Evolutionary conservation across 1,140 invertebrate genomes (phyloP).

Genomic region (Diorhabda elongata): DNA sequence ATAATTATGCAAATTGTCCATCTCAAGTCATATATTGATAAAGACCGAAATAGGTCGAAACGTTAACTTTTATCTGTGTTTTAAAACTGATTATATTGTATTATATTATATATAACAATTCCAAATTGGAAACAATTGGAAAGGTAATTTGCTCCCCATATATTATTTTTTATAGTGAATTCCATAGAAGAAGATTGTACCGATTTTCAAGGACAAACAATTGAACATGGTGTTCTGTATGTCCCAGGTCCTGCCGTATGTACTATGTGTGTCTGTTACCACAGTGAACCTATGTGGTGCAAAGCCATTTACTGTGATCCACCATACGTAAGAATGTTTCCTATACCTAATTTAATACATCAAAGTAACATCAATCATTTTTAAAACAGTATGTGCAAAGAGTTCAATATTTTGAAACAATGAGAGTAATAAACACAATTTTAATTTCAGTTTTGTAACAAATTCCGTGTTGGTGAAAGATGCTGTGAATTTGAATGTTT

Average conservation of each 20-base stretch:
- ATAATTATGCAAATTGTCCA: too few species aligned
- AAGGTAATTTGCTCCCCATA: too few species aligned
- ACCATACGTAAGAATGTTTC: slow-evolving; percentile 64
- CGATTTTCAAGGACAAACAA: slow-evolving; percentile 71
- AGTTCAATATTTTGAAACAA: not conserved
- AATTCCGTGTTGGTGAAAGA: slow-evolving; percentile 67
- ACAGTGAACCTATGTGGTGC: slow-evolving; percentile 80
- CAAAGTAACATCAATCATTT: not conserved
- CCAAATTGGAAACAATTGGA: too few species aligned
- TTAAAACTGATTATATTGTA: too few species aligned
- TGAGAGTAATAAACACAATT: not conserved
- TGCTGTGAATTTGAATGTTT: slow-evolving; percentile 76
- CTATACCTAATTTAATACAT: too few species aligned
- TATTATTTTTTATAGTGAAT: too few species aligned
- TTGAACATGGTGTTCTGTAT: slow-evolving; percentile 73
- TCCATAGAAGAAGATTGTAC: slow-evolving; percentile 69
- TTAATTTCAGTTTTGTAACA: slow-evolving; percentile 64
- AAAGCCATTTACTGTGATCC: slow-evolving; percentile 81
- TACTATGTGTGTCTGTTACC: slow-evolving; percentile 78
- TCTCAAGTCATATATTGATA: too few species aligned
- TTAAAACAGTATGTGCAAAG: not conserved
- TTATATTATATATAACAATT: too few species aligned
- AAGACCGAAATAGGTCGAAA: too few species aligned
- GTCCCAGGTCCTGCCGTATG: slow-evolving; percentile 83
- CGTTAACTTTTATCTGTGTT: too few species aligned